Percentiles rank a stretch among this genome's conserved stretches.
These are phyloP conservation scores for Meteorus cinctellus DNA, from an alignment of 2,888 invertebrate genomes.

Conservation along the genomic window DNA sequence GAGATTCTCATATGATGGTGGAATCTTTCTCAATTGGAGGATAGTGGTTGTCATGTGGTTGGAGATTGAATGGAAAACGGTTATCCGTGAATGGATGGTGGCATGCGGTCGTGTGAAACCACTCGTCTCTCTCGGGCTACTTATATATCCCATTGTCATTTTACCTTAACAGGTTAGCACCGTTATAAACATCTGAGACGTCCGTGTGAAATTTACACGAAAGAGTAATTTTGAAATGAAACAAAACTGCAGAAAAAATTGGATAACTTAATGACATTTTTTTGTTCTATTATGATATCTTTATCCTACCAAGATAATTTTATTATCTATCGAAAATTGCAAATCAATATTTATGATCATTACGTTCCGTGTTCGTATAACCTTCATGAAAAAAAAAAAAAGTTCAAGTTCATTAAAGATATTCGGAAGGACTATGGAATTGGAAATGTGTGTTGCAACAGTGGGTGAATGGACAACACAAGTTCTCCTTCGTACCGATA, in stretches of 20 bases:
- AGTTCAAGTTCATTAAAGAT: too few relatives aligned
- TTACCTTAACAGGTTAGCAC: constrained; percentile 9
- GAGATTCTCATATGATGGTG: not conserved
- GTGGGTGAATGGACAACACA: too few relatives aligned
- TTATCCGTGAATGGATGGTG: constrained; percentile 26
- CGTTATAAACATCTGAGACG: not conserved
- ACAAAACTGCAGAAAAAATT: not conserved
- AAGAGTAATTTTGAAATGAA: not conserved
- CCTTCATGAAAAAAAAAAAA: too few relatives aligned
- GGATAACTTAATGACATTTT: not conserved
- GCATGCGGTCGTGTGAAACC: constrained; percentile 28
- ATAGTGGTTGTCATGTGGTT: not conserved
- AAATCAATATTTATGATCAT: too few relatives aligned
- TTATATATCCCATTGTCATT: constrained; percentile 42
- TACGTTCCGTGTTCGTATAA: too few relatives aligned
- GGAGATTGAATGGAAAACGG: constrained; percentile 28
- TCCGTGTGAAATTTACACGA: not conserved
- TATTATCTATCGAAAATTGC: too few relatives aligned
- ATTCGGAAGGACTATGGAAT: too few relatives aligned
- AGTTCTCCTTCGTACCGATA: too few relatives aligned
- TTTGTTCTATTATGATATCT: too few relatives aligned
- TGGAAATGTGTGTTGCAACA: too few relatives aligned
- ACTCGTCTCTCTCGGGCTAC: constrained; percentile 30
- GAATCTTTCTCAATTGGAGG: not conserved
- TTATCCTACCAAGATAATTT: too few relatives aligned